Conservation (phyloP, 2,888 invertebrate species). For the Temnothorax rugatulus region DNA sequence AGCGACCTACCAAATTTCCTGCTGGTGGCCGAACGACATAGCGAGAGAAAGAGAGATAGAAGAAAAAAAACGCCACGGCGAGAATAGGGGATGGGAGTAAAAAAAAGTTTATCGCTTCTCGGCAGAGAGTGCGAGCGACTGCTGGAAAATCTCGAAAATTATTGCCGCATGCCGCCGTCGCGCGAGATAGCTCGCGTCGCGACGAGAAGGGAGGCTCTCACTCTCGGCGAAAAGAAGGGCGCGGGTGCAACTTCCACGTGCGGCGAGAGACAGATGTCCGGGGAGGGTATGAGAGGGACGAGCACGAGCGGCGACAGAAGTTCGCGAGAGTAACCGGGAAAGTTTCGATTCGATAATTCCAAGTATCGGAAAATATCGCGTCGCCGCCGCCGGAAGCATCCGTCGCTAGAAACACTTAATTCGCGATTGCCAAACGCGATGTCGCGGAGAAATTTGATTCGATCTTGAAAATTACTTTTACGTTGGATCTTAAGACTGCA, state of each 20-base stretch:
- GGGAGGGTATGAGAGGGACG: neutral
- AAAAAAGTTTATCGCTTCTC: slow-evolving; percentile 58
- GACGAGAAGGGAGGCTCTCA: slow-evolving; percentile 8
- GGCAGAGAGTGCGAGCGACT: slow-evolving; percentile 34
- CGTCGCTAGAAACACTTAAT: slow-evolving; percentile 35
- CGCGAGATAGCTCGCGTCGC: slow-evolving; percentile 41
- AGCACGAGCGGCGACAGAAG: slow-evolving; percentile 34
- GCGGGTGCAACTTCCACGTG: slow-evolving; percentile 39
- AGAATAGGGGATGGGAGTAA: neutral
- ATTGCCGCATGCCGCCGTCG: slow-evolving; percentile 45
- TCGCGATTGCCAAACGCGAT: neutral
- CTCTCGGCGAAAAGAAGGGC: slow-evolving; percentile 19
- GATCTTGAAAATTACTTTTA: neutral
- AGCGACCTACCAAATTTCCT: slow-evolving; percentile 51
- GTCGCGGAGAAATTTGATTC: neutral
- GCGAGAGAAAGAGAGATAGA: slow-evolving; percentile 6
- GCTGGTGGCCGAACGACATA: neutral
- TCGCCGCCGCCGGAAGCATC: neutral
- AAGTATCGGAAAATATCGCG: slow-evolving; percentile 38
- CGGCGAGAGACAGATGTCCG: slow-evolving; percentile 32
- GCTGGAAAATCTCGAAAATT: slow-evolving; percentile 62
- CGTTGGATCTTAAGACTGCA: neutral
- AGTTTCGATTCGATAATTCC: slow-evolving; percentile 52
- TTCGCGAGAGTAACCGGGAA: slow-evolving; percentile 31
- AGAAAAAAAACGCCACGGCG: slow-evolving; percentile 4